Conservation (phyloP, 2,797 vertebrate genomes). For the Anomalospiza imberbis region DNA sequence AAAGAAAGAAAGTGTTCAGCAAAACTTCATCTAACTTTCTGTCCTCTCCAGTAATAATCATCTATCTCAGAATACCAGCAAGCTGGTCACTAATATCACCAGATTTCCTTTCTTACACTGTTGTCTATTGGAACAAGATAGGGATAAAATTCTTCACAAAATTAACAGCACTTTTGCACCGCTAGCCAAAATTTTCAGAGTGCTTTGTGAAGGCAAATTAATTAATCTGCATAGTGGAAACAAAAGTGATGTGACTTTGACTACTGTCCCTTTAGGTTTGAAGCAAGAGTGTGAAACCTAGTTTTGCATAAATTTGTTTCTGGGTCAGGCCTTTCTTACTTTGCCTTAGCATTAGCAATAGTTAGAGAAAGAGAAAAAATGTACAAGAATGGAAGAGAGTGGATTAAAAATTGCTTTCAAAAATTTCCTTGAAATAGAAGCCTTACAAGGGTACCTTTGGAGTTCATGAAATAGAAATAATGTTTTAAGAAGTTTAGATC, state of each 20-base stretch:
- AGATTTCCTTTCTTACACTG: background rate
- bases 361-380: background rate
- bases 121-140: background rate
- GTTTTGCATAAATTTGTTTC: conserved; percentile 34
- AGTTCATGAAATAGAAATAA: background rate
- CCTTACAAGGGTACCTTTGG: background rate
- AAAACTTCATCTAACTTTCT: background rate
- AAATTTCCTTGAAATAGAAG: background rate
- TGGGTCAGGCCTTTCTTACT: background rate
- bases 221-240: background rate
- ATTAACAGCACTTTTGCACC: background rate
- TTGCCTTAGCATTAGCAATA: background rate
- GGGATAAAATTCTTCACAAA: background rate
- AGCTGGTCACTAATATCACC: background rate
- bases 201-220: background rate
- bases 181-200: background rate
- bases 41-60: background rate
- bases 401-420: background rate
- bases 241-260: background rate
- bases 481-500: background rate
- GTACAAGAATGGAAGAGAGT: background rate
- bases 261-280: conserved; percentile 1
- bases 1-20: background rate
- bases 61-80: background rate
- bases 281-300: background rate